Evolutionary conservation across 2,888 invertebrate genomes (phyloP).

Genomic region (Megalurothrips usitatus): DNA sequence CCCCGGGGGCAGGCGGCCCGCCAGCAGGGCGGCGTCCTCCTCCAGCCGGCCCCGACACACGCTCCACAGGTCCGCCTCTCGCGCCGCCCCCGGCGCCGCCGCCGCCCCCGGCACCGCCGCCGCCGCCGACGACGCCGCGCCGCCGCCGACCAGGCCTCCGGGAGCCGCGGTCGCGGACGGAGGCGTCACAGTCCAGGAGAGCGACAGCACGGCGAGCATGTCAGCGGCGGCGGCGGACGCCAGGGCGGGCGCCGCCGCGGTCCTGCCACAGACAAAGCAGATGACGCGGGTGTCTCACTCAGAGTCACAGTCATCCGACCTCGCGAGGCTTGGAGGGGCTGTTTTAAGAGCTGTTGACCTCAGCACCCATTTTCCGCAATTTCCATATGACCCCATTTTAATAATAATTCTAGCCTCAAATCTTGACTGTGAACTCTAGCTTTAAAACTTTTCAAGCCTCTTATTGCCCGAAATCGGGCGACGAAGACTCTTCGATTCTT

Average conservation of each 20-base stretch:
- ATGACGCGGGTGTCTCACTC: background rate
- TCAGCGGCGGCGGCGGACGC: background rate
- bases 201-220: slow-evolving; percentile 1
- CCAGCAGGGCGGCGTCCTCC: background rate
- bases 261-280: background rate
- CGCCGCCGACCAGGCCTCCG: background rate
- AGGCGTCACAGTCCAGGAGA: background rate
- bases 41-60: slow-evolving; percentile 1
- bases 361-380: background rate
- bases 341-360: background rate
- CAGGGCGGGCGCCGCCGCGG: background rate
- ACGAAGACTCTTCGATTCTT: no score
- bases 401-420: no score
- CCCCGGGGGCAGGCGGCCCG: background rate
- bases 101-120: background rate
- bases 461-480: no score
- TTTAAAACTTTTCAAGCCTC: no score
- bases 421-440: no score
- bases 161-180: background rate
- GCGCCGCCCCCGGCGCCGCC: background rate
- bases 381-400: background rate
- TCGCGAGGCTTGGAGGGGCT: accelerated
- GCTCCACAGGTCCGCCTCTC: background rate
- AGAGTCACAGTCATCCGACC: background rate
- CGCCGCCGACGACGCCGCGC: background rate